Percentiles rank a stretch among this genome's conserved stretches.
Conservation (phyloP, 2,797 vertebrate species). For the Mus spretus region DNA sequence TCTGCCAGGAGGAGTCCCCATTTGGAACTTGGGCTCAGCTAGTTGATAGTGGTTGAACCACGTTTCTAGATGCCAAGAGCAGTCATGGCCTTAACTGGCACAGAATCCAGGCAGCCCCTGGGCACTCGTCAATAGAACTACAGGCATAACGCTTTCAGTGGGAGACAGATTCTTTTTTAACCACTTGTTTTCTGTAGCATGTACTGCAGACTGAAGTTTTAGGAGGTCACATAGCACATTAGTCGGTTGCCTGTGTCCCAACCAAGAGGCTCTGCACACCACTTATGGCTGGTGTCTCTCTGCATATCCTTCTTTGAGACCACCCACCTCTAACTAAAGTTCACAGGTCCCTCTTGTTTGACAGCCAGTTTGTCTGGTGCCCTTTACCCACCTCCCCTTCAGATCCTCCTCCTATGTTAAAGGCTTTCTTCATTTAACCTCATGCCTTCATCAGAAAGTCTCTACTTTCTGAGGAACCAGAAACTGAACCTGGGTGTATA, state of each 20-base stretch:
- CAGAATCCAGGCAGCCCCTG: not conserved
- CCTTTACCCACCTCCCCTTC: not conserved
- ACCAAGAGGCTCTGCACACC: not conserved
- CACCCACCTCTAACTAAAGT: not conserved
- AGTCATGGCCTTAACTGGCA: not conserved
- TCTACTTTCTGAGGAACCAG: not conserved
- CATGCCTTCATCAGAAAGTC: conserved; percentile 12
- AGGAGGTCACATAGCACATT: too few species aligned
- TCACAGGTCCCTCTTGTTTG: not conserved
- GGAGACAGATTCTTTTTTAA: not conserved
- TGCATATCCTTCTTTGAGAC: not conserved
- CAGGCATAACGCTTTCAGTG: not conserved
- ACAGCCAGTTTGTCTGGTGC: not conserved
- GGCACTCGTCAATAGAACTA: not conserved
- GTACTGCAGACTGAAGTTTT: not conserved
- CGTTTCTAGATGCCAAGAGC: not conserved
- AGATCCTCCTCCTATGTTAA: not conserved
- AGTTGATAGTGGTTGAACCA: not conserved
- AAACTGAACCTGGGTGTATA: not conserved
- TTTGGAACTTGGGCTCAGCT: not conserved
- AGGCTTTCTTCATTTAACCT: not conserved
- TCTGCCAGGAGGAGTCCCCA: not conserved
- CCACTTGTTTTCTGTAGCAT: not conserved
- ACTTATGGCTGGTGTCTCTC: too few species aligned
- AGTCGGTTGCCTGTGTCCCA: not conserved